phyloP scores from a whole-genome alignment of 1,140 invertebrate species.

The Ericerus pela region DNA sequence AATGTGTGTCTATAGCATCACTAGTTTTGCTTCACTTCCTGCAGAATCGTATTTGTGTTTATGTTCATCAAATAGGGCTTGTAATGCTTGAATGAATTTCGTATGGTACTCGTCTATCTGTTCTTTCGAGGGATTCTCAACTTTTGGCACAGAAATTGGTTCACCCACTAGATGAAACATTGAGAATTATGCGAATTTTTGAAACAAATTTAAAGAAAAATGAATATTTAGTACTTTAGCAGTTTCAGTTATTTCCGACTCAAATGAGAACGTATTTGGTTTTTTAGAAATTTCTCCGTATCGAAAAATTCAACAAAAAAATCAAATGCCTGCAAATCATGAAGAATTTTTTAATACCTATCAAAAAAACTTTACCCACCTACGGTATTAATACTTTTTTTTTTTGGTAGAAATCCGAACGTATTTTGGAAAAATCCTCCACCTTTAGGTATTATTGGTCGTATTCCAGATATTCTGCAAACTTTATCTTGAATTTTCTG shows the following conservation, averaged over 20 bases:
- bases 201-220: no score
- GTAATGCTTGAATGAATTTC: conserved; percentile 50
- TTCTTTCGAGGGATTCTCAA: conserved; percentile 49
- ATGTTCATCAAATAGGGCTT: conserved; percentile 59
- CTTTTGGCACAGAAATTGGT: conserved; percentile 58
- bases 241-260: no score
- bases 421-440: conserved; percentile 78
- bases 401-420: conserved; percentile 67
- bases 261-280: no score
- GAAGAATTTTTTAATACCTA: not conserved
- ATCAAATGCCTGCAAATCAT: no score
- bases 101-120: conserved; percentile 60
- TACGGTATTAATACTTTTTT: conserved; percentile 63
- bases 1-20: not conserved
- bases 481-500: not conserved
- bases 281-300: no score
- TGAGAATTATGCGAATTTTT: no score
- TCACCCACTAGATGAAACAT: no score
- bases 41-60: conserved; percentile 49
- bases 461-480: not conserved
- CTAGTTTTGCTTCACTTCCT: not conserved
- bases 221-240: no score
- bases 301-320: no score
- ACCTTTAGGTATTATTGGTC: conserved; percentile 43
- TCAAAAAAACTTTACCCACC: conserved; percentile 40